A percentile compares a stretch with the other conserved stretches of the same genome.
Evolutionary conservation across 2,797 vertebrate species (phyloP).

Genomic region (Yasuhikotakia modesta): DNA sequence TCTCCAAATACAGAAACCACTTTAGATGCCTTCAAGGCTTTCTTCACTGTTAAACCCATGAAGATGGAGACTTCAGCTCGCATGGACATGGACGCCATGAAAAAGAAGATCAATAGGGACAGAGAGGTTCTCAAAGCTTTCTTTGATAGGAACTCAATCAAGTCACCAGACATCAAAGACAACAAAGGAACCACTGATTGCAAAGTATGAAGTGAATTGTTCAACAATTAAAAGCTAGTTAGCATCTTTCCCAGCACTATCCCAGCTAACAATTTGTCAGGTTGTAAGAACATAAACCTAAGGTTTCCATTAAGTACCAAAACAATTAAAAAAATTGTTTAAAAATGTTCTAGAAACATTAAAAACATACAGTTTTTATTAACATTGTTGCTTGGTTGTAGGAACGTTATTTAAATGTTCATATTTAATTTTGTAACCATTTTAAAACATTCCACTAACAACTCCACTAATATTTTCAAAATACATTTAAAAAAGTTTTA

Average conservation of each 20-base stretch:
- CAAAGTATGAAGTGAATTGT: slow-evolving; percentile 77
- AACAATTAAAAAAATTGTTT: too few relatives aligned
- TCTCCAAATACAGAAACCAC: slow-evolving; percentile 81
- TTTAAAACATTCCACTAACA: too few relatives aligned
- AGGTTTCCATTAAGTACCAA: too few relatives aligned
- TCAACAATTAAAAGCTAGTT: not conserved
- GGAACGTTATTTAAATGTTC: too few relatives aligned
- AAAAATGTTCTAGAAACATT: too few relatives aligned
- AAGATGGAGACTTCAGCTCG: slow-evolving; percentile 81
- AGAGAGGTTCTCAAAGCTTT: slow-evolving; percentile 84
- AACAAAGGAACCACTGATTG: slow-evolving; percentile 69
- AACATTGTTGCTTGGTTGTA: too few relatives aligned
- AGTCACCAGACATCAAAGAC: slow-evolving; percentile 69
- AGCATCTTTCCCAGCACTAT: not conserved
- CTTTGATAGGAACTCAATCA: slow-evolving; percentile 82
- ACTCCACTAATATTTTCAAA: too few relatives aligned
- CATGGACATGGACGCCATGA: slow-evolving; percentile 82
- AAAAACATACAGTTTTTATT: too few relatives aligned
- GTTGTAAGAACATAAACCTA: too few relatives aligned
- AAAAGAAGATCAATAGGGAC: slow-evolving; percentile 83
- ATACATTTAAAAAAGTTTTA: too few relatives aligned
- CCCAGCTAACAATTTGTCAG: too few relatives aligned
- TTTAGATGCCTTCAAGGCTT: slow-evolving; percentile 92
- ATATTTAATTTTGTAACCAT: too few relatives aligned
- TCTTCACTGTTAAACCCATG: slow-evolving; percentile 85